Evolutionary conservation across 2,888 invertebrate genomes (phyloP).

Genomic region (Drosophila birchii): DNA sequence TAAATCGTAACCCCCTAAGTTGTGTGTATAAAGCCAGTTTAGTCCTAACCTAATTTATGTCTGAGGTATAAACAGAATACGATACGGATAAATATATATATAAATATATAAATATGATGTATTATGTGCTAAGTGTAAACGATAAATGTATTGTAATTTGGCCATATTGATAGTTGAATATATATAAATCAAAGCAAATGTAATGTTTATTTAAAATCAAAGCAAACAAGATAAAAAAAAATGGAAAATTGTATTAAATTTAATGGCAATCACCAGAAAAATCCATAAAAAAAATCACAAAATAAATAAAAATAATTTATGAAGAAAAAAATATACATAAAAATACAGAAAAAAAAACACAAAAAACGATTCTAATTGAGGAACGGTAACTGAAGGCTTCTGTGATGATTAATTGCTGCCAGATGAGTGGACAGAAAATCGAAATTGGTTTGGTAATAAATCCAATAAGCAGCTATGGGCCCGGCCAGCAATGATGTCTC

Average conservation of each 20-base stretch:
- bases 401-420: conserved; percentile 67
- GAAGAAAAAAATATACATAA: conserved; percentile 62
- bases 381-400: conserved; percentile 71
- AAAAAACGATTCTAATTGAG: conserved; percentile 61
- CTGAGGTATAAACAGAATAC: conserved; percentile 53
- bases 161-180: conserved; percentile 83
- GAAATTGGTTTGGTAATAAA: conserved; percentile 51
- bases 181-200: conserved; percentile 60
- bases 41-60: conserved; percentile 77
- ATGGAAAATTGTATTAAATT: conserved; percentile 62
- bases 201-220: conserved; percentile 70
- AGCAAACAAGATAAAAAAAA: conserved; percentile 39
- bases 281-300: conserved; percentile 54
- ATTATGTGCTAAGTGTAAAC: conserved; percentile 66
- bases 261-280: conserved; percentile 57
- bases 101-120: conserved; percentile 40
- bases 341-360: conserved; percentile 43
- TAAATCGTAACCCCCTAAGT: conserved; percentile 55
- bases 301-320: conserved; percentile 77
- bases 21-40: conserved; percentile 71
- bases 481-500: conserved; percentile 56
- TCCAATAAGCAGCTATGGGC: conserved; percentile 33
- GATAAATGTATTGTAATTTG: conserved; percentile 81
- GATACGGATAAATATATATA: conserved; percentile 37
- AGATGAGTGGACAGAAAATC: conserved; percentile 71